Base-by-base conservation (phyloP, 2,797 vertebrate genomes). In the Acrossocheilus wenchowensis region DNA sequence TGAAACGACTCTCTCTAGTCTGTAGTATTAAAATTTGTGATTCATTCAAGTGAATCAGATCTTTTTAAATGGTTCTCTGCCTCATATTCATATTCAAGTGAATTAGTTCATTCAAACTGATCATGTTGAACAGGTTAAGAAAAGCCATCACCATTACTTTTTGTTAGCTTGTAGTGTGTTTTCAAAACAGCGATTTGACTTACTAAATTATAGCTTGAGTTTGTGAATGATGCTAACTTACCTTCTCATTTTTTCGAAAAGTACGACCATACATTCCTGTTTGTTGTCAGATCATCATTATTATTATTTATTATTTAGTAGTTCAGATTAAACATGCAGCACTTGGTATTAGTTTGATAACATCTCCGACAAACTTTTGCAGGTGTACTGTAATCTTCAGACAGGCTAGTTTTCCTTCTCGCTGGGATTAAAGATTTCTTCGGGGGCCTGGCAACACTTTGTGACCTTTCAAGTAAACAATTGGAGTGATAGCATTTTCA, bases 401-500 rank as follows among this genome's bases (percentile, higher is more conserved):
- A 60, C 50, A 60, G 69, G 69, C 68, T 43, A 19, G 52, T 80
- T 86, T 81, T 81, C 45, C 60, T 74, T 75, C 48, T 75, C 43
- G 19, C 26, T 50, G 71, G 85, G 62, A 81, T 81, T 86, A 75
- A 74, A 75, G 85, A 80, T 85, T 73, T 80, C 84, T 73, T 80
- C 2, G 19, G 84, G 77, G 84, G 68, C 84, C 66, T 80, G 77
- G 84, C 77, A 85, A 85, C 57, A 81, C 78, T 74, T 81, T 88
- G 15, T 93, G 94, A 95, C 95, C 94, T 94, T 92, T 89, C 93
- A 91, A 92, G 89, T 91, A 93, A 92, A 94, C 92, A 92, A 94
- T 87, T 90, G 91, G 91, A 90, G 69, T 0, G 92, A 91, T 93
- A 92, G 92, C 90, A 90, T 77, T 86, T 95, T 95, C 94, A 88